Evolutionary conservation across 2,797 vertebrate genomes (phyloP).

Genomic region (Megaceryle alcyon): DNA sequence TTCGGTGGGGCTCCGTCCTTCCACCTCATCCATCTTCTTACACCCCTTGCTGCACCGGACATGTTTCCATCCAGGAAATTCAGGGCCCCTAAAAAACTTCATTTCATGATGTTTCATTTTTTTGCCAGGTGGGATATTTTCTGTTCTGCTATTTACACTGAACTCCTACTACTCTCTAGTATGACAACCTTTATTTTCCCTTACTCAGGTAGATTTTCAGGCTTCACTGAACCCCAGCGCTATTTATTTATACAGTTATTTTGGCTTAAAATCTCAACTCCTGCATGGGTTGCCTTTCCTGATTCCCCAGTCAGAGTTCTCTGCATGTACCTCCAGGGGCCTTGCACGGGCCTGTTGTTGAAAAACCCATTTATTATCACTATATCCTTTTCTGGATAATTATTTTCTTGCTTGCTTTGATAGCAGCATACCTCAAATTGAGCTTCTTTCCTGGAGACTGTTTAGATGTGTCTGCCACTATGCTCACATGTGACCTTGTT

Average conservation of each 20-base stretch:
- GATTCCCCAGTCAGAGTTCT: neutral
- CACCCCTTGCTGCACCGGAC: neutral
- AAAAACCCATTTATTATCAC: neutral
- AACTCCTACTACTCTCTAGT: neutral
- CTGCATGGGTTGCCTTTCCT: neutral
- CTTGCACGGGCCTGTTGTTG: neutral
- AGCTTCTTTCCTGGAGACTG: neutral
- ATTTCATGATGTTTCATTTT: slow-evolving; percentile 26
- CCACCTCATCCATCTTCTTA: slow-evolving; percentile 53
- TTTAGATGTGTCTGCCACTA: neutral
- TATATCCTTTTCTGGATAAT: neutral
- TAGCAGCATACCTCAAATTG: neutral
- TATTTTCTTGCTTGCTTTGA: neutral
- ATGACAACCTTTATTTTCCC: slow-evolving; percentile 8
- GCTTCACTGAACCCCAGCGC: neutral
- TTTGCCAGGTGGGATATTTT: slow-evolving; percentile 48
- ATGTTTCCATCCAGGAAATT: slow-evolving; percentile 51
- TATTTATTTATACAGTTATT: slow-evolving; percentile 31
- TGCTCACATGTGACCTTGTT: neutral
- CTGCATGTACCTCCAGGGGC: neutral
- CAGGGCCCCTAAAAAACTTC: slow-evolving; percentile 27
- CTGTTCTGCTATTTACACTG: slow-evolving; percentile 17
- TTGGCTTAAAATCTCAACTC: neutral
- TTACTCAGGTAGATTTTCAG: slow-evolving; percentile 25
- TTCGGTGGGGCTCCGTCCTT: slow-evolving; percentile 14